phyloP scores from a whole-genome alignment of 2,888 invertebrate genomes.

The Leucophenga maculata region DNA sequence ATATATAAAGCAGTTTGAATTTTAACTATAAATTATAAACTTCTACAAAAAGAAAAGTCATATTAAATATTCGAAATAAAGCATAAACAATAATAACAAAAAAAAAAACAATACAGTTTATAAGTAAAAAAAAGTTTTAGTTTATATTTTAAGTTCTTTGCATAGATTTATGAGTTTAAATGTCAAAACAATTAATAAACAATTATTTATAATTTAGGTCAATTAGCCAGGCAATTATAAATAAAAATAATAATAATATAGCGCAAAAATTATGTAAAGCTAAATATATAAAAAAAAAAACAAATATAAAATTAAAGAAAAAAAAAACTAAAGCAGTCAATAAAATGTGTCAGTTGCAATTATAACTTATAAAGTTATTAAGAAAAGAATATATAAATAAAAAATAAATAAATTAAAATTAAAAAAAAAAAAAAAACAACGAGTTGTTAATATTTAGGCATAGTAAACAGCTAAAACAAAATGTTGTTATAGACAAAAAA shows the following conservation, averaged over 20 bases:
- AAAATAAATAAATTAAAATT: conserved; percentile 34
- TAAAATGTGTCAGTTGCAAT: conserved; percentile 45
- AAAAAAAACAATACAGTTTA: not conserved
- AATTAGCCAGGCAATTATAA: conserved; percentile 59
- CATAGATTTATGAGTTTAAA: not conserved
- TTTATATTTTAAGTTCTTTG: not conserved
- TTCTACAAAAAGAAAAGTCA: not conserved
- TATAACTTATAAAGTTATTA: conserved; percentile 58
- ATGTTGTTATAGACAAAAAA: too few species aligned
- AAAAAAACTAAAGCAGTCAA: conserved; percentile 27
- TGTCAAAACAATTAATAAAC: conserved; percentile 18
- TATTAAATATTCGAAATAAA: conserved; percentile 7
- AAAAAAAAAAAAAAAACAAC: conserved; percentile 21
- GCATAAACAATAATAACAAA: not conserved
- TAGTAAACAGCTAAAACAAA: too few species aligned
- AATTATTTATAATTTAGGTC: conserved; percentile 60
- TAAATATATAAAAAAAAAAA: conserved; percentile 16
- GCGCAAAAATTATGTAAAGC: not conserved
- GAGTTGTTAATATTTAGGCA: conserved; percentile 9
- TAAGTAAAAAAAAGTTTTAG: not conserved
- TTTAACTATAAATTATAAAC: conserved; percentile 11
- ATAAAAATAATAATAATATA: not conserved
- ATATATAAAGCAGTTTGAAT: not conserved
- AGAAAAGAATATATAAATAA: conserved; percentile 43
- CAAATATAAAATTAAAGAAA: conserved; percentile 9